Base-by-base conservation (phyloP, 2,888 invertebrate species). In the Eustalomyia histrio region DNA sequence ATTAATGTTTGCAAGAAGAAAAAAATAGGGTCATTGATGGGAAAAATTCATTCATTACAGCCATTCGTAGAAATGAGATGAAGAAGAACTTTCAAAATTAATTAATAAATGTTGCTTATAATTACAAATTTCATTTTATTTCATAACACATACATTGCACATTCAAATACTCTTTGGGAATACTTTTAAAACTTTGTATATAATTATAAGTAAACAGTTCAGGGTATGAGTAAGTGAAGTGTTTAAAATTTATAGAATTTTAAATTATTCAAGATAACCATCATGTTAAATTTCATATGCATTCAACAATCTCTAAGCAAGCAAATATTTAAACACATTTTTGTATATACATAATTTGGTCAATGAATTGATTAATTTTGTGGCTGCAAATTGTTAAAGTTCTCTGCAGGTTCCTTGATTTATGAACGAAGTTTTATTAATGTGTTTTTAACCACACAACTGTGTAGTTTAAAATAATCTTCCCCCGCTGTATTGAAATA, bases 11-110 rank as follows among this genome's bases (percentile, higher is more conserved):
- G 35, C 58, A 35, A 16, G 53, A 29, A 29, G 29, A 3, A n/a
- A 10, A 71, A 43, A 80, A 79, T 76, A 60, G 57, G 81, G 78
- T 78, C 81, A 78, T 53, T 81, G 69, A 78, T 71, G 81, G 67
- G 78, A 61, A 71, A 61, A 81, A 78, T 81, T 71, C 67, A 29
- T 52, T 63, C 61, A 67, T 75, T 67, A 75, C 47, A 69, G 52
- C 10, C 35, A 52, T 53, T 63, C 9, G 21, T 33, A 43, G 39
- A 35, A 64, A 58, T 35, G 43, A 21, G 58, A 61, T 63, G 29
- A 53, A 63, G 43, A 24, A 55, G 63, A 74, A 69, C 58, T 69
- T 65, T 29, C 21, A 21, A 74, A 65, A 71, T 67, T 78, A 78
- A 81, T 75, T 75, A 78, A 63, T 67, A 71, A 67, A 71, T 57